Evolutionary conservation across 2,113 vertebrate species (phyloP).

Genomic region (Colius striatus): DNA sequence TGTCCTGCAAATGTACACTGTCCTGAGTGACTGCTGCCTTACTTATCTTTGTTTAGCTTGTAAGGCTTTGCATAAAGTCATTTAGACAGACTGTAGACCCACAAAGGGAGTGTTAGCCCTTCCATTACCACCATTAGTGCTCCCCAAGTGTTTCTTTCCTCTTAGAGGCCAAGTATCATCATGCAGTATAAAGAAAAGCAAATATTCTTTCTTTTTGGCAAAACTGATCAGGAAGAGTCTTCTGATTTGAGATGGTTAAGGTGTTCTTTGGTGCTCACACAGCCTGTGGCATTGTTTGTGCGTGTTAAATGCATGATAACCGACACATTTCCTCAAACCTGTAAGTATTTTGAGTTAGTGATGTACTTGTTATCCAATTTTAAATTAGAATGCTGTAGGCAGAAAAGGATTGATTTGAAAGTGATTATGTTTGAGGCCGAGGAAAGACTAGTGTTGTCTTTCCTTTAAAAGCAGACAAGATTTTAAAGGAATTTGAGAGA

Average conservation of each 20-base stretch:
- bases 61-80: background rate
- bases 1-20: background rate
- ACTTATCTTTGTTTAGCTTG: background rate
- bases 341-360: background rate
- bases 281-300: background rate
- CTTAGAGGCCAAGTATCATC: background rate
- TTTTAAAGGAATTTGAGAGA: background rate
- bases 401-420: background rate
- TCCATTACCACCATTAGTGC: background rate
- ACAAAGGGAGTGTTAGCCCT: background rate
- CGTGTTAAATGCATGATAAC: background rate
- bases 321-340: background rate
- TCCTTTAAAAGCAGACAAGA: background rate
- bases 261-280: background rate
- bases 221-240: background rate
- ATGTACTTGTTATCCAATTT: constrained; percentile 16
- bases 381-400: background rate
- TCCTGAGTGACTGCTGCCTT: background rate
- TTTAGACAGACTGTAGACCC: background rate
- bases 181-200: background rate
- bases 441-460: background rate
- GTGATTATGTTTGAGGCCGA: background rate
- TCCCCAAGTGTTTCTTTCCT: background rate
- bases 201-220: background rate
- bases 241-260: background rate